A percentile compares a stretch with the other conserved stretches of the same genome.
These are phyloP conservation scores for Natator depressus DNA, from an alignment of 2,113 vertebrate genomes.

Conservation along the genomic window DNA sequence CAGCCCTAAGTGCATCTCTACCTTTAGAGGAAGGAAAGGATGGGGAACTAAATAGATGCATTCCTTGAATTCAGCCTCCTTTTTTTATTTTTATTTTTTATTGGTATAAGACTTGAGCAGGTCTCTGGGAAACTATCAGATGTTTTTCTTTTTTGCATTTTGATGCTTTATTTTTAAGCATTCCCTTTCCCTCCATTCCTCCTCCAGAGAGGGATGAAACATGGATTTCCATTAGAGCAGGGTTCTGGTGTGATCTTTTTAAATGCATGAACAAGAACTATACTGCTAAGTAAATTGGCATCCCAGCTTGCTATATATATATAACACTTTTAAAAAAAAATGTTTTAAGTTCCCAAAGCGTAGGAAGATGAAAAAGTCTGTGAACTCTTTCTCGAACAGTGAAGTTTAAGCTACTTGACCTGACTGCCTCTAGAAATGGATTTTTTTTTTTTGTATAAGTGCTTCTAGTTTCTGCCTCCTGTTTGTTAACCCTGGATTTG, in stretches of 20 bases:
- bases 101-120: slow-evolving; percentile 64
- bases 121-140: slow-evolving; percentile 70
- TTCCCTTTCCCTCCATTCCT: slow-evolving; percentile 31
- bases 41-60: slow-evolving; percentile 40
- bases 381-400: slow-evolving; percentile 58
- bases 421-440: slow-evolving; percentile 11
- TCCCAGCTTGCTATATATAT: background rate
- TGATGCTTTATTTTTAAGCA: slow-evolving; percentile 48
- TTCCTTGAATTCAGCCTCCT: slow-evolving; percentile 57
- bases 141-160: slow-evolving; percentile 20
- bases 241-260: background rate
- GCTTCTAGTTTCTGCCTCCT: slow-evolving; percentile 42
- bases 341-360: background rate
- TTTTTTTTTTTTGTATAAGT: slow-evolving; percentile 10
- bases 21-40: slow-evolving; percentile 5
- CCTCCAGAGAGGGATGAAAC: background rate
- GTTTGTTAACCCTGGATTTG: slow-evolving; percentile 71
- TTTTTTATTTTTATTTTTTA: background rate
- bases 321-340: background rate
- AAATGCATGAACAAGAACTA: background rate
- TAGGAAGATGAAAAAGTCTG: background rate
- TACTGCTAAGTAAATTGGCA: background rate
- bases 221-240: background rate
- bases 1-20: background rate
- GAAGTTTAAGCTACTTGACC: slow-evolving; percentile 66